phyloP scores from a whole-genome alignment of 2,888 invertebrate species.

The Icerya purchasi region DNA sequence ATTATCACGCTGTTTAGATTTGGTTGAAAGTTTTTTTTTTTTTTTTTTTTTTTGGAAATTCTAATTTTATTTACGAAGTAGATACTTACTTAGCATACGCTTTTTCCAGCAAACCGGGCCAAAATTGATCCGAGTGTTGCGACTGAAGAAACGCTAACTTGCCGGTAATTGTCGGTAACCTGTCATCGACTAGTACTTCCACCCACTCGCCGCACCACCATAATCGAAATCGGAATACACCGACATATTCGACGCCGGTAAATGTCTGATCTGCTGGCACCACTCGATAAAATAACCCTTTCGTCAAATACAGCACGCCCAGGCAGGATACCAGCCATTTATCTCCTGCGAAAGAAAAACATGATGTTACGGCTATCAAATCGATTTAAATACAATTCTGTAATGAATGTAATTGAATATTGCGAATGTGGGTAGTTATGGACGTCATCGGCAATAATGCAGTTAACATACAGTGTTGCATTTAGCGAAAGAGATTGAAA shows the following conservation, averaged over 20 bases:
- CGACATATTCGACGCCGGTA: conserved; percentile 36
- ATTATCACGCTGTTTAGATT: too few relatives aligned
- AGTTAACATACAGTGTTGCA: too few relatives aligned
- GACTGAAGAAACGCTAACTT: conserved; percentile 68
- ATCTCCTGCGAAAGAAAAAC: conserved; percentile 42
- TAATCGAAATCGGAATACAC: conserved; percentile 67
- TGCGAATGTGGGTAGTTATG: too few relatives aligned
- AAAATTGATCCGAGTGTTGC: conserved; percentile 56
- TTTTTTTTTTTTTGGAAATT: not conserved
- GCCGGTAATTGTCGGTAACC: conserved; percentile 69
- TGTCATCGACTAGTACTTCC: conserved; percentile 71
- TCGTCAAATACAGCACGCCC: conserved; percentile 60
- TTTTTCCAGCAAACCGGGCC: conserved; percentile 76
- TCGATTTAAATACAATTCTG: too few relatives aligned
- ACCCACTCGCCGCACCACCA: conserved; percentile 93
- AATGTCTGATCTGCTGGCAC: conserved; percentile 78
- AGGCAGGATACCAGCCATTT: conserved; percentile 76
- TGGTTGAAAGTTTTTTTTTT: too few relatives aligned
- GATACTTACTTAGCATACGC: conserved; percentile 66
- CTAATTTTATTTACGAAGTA: not conserved
- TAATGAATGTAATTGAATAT: too few relatives aligned
- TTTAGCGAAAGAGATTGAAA: too few relatives aligned
- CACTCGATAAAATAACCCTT: conserved; percentile 72
- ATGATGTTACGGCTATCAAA: too few relatives aligned
- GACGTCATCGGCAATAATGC: too few relatives aligned